Percentiles rank a stretch among this genome's conserved stretches.
phyloP scores from a whole-genome alignment of 1,140 invertebrate species.

The Camponotus pennsylvanicus region DNA sequence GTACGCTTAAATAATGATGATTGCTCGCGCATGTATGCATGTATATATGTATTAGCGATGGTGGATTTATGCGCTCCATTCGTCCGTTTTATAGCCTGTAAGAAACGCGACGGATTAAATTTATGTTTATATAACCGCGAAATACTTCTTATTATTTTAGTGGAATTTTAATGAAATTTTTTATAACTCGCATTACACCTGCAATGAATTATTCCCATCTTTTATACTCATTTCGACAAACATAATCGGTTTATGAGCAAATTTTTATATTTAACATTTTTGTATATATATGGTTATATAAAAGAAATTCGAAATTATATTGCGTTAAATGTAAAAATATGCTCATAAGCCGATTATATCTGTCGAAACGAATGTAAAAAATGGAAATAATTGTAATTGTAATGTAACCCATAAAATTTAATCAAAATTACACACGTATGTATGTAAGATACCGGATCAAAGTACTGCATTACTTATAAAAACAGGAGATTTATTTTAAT shows the following conservation, averaged over 20 bases:
- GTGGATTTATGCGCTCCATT: conserved; percentile 65
- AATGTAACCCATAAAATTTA: too few species aligned
- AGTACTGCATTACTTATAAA: too few species aligned
- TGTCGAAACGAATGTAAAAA: too few species aligned
- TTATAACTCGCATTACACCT: conserved; percentile 25
- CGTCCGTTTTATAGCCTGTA: conserved; percentile 62
- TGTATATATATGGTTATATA: too few species aligned
- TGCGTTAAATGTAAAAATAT: too few species aligned
- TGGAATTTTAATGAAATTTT: conserved; percentile 47
- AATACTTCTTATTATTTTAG: conserved; percentile 58
- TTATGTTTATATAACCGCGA: conserved; percentile 68
- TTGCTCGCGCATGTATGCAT: neutral
- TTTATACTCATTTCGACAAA: neutral
- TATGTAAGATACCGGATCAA: too few species aligned
- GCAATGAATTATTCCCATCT: conserved; percentile 3
- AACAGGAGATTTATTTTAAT: too few species aligned
- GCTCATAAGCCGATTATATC: too few species aligned
- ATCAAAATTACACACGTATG: too few species aligned
- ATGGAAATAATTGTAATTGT: too few species aligned
- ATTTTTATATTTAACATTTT: neutral
- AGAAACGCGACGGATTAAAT: conserved; percentile 58
- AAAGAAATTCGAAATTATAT: too few species aligned
- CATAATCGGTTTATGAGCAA: neutral
- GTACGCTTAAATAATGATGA: conserved; percentile 70
- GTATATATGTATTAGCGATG: neutral